phyloP scores from a whole-genome alignment of 1,140 invertebrate genomes.

The Papilio machaon region DNA sequence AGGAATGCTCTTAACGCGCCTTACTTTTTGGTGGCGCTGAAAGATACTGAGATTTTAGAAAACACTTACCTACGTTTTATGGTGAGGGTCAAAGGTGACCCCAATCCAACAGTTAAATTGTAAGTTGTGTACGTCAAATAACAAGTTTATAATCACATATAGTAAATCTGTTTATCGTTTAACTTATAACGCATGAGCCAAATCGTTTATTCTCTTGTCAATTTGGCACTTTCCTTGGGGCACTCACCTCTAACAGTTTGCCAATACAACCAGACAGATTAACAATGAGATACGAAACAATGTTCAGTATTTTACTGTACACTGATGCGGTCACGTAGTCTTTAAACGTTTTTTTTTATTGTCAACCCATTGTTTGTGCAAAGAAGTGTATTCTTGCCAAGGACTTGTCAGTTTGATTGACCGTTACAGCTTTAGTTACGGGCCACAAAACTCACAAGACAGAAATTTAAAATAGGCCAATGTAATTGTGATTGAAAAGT shows the following conservation, averaged over 20 bases:
- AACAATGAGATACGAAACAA: neutral
- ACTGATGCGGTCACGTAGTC: neutral
- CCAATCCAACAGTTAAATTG: constrained; percentile 93
- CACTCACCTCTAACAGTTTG: constrained; percentile 34
- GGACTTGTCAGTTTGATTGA: constrained; percentile 21
- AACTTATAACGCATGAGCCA: neutral
- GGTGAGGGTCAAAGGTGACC: constrained; percentile 93
- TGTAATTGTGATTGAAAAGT: neutral
- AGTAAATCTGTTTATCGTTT: constrained; percentile 12
- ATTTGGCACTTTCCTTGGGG: constrained; percentile 36
- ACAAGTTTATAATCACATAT: neutral
- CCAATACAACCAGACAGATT: constrained; percentile 27
- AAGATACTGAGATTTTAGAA: constrained; percentile 93
- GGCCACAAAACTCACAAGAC: neutral
- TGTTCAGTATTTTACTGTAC: constrained; percentile 15
- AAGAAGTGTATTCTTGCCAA: constrained; percentile 23
- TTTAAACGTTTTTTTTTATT: neutral
- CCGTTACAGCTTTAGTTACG: neutral
- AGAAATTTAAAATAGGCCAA: neutral
- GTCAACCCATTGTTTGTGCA: neutral
- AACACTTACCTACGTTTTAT: constrained; percentile 94
- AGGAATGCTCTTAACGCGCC: constrained; percentile 88
- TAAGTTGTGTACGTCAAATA: constrained; percentile 83
- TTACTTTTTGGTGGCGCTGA: constrained; percentile 91
- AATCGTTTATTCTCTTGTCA: constrained; percentile 27